phyloP scores from a whole-genome alignment of 2,797 vertebrate species.

The Xenops minutus region DNA sequence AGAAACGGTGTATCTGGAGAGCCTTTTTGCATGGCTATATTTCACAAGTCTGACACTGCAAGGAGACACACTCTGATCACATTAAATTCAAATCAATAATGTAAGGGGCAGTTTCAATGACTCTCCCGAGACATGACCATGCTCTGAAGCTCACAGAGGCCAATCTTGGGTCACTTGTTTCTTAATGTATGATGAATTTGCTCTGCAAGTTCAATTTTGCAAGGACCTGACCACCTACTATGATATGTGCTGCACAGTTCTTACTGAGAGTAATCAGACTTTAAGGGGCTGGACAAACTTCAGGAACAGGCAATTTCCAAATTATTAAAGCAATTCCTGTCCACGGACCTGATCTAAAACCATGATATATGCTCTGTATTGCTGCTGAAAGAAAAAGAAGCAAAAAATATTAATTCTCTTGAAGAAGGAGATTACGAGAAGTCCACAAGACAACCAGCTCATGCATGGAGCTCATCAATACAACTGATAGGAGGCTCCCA shows the following conservation, averaged over 20 bases:
- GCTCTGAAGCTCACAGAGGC: conserved; percentile 14
- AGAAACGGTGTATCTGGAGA: neutral
- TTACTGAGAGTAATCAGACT: neutral
- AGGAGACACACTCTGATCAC: neutral
- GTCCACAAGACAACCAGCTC: neutral
- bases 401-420: neutral
- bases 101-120: neutral
- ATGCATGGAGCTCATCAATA: neutral
- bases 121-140: neutral
- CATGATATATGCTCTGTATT: neutral
- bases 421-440: neutral
- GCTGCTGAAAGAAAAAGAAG: neutral
- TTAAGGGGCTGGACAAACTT: neutral
- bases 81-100: conserved; percentile 8
- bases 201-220: neutral
- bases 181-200: neutral
- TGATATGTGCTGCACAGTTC: neutral
- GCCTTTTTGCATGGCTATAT: neutral
- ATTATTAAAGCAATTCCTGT: neutral
- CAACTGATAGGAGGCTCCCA: neutral
- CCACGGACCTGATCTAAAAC: neutral
- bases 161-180: conserved; percentile 24
- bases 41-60: neutral
- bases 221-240: neutral
- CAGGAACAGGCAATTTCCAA: neutral